Conservation (phyloP, 2,113 vertebrate genomes). For the Dolichallabes microphthalmus region DNA sequence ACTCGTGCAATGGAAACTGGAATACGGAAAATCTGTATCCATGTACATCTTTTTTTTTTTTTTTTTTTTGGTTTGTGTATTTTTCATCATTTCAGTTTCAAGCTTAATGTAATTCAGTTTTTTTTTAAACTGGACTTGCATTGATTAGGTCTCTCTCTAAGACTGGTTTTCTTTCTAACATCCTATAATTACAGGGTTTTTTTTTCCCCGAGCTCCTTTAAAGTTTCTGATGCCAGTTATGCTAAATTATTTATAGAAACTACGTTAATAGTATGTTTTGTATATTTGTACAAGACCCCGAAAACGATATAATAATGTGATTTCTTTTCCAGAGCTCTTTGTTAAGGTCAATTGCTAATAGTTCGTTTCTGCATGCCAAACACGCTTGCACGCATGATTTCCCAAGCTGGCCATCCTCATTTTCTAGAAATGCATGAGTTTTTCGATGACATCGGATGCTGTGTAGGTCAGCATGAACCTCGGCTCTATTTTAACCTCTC, state of each 20-base stretch:
- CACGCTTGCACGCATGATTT: slow-evolving; percentile 31
- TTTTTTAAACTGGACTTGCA: slow-evolving; percentile 38
- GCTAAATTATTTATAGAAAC: slow-evolving; percentile 34
- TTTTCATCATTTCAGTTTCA: not conserved
- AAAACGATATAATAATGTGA: slow-evolving; percentile 23
- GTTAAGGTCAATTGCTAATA: slow-evolving; percentile 16
- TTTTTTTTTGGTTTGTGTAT: not conserved
- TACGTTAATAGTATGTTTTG: slow-evolving; percentile 21
- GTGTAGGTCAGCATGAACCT: not conserved
- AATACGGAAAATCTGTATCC: slow-evolving; percentile 62
- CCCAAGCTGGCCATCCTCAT: slow-evolving; percentile 13
- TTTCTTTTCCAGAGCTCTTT: slow-evolving; percentile 17
- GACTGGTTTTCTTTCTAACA: not conserved
- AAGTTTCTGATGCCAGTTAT: slow-evolving; percentile 33
- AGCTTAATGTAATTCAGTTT: slow-evolving; percentile 18
- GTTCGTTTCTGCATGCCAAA: slow-evolving; percentile 33
- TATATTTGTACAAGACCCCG: slow-evolving; percentile 42
- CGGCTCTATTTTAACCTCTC: not conserved
- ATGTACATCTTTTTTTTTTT: slow-evolving; percentile 56
- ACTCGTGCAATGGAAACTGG: slow-evolving; percentile 76
- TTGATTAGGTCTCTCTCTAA: slow-evolving; percentile 3
- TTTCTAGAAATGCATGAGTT: slow-evolving; percentile 40
- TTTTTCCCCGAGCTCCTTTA: slow-evolving; percentile 6
- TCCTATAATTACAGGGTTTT: slow-evolving; percentile 31
- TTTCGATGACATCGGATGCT: slow-evolving; percentile 11